phyloP scores from a whole-genome alignment of 1,140 invertebrate species.

The Ceratosolen solmsi region DNA sequence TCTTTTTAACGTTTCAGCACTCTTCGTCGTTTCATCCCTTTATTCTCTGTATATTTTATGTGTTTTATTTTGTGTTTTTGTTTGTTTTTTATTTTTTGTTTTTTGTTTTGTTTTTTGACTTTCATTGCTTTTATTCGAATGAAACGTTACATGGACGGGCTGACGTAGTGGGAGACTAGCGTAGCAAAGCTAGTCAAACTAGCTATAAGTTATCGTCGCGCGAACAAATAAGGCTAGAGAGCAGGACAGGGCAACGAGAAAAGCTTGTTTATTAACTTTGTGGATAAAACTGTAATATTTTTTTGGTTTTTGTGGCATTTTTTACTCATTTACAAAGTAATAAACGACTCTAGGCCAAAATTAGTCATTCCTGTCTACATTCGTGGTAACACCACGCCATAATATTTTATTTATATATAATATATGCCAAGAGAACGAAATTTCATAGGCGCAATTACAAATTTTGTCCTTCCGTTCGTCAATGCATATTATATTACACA shows the following conservation, averaged over 20 bases:
- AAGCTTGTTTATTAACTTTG: conserved; percentile 27
- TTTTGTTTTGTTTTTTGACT: neutral
- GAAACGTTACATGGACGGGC: conserved; percentile 64
- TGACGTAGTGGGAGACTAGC: conserved; percentile 69
- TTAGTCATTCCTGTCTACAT: neutral
- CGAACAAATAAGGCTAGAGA: conserved; percentile 44
- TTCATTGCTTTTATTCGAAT: conserved; percentile 14
- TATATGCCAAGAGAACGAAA: conserved; percentile 25
- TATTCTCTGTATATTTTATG: no score
- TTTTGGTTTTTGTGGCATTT: neutral
- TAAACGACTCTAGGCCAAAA: conserved; percentile 35
- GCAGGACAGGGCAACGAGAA: conserved; percentile 40
- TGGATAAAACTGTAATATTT: neutral
- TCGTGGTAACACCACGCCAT: neutral
- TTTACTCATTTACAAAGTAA: conserved; percentile 24
- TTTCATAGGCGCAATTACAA: conserved; percentile 9
- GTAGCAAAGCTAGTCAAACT: conserved; percentile 63
- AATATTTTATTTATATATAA: conserved; percentile 7
- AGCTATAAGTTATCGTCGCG: conserved; percentile 57
- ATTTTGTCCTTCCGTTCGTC: neutral
- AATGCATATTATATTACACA: neutral
- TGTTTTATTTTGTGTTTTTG: no score
- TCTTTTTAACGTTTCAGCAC: neutral
- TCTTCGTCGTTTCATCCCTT: neutral
- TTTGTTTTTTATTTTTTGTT: no score